phyloP scores from a whole-genome alignment of 2,797 vertebrate species.

The Poecilia wingei region DNA sequence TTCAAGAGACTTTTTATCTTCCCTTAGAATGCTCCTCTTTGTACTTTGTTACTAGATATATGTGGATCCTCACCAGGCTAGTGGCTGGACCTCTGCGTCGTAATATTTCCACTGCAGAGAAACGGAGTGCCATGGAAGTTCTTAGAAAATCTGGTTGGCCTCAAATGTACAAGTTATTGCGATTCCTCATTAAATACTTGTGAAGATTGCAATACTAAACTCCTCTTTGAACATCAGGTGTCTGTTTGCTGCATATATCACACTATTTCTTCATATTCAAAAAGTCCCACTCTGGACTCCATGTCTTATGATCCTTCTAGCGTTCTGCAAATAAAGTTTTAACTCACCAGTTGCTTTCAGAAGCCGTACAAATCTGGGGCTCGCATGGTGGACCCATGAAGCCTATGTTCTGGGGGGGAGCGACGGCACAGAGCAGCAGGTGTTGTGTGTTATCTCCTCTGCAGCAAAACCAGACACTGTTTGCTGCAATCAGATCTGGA shows the following conservation, averaged over 20 bases:
- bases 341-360: slow-evolving; percentile 20
- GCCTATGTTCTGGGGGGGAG: slow-evolving; percentile 40
- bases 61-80: background rate
- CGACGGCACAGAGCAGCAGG: slow-evolving; percentile 52
- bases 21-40: background rate
- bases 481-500: slow-evolving; percentile 50
- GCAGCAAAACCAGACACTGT: slow-evolving; percentile 45
- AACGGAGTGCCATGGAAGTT: background rate
- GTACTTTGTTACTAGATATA: background rate
- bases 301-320: slow-evolving; percentile 25
- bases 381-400: slow-evolving; percentile 26
- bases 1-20: background rate
- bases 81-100: background rate
- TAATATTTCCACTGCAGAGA: background rate
- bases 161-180: background rate
- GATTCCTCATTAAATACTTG: background rate
- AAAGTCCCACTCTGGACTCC: slow-evolving; percentile 6
- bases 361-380: slow-evolving; percentile 40
- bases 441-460: slow-evolving; percentile 48
- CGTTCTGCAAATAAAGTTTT: slow-evolving; percentile 40
- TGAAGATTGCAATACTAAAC: background rate
- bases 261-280: slow-evolving; percentile 16
- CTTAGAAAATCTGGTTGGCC: background rate
- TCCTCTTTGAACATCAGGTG: background rate
- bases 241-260: background rate